A percentile compares a stretch with the other conserved stretches of the same genome.
Conservation (phyloP, 2,113 vertebrate genomes). For the Anas platyrhynchos region DNA sequence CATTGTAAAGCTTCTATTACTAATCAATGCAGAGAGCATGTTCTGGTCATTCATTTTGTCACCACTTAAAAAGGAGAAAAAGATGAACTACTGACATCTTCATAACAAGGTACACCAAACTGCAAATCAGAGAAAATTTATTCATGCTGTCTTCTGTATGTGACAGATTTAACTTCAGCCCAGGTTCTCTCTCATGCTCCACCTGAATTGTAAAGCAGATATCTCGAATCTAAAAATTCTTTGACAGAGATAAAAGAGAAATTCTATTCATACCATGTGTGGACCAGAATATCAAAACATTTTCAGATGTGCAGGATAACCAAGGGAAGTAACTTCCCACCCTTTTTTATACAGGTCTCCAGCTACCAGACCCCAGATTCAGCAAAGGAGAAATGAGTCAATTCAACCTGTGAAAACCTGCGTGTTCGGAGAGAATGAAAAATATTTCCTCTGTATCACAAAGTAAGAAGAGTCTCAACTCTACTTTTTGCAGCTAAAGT, state of each 20-base stretch:
- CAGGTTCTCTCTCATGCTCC: not conserved
- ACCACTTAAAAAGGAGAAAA: not conserved
- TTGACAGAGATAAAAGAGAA: not conserved
- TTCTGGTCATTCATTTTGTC: not conserved
- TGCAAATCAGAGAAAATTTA: not conserved
- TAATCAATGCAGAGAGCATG: not conserved
- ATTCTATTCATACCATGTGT: not conserved
- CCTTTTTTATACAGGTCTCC: not conserved
- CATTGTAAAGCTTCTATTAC: not conserved
- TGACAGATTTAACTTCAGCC: not conserved
- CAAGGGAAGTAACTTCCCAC: not conserved
- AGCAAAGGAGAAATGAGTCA: not conserved
- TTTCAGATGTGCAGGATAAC: not conserved
- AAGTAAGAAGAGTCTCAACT: not conserved
- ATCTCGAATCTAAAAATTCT: not conserved
- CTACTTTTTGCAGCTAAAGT: not conserved
- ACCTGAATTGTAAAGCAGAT: not conserved
- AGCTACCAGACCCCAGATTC: not conserved
- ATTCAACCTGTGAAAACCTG: not conserved
- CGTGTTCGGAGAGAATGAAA: not conserved
- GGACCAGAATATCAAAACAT: not conserved
- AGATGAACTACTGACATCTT: not conserved
- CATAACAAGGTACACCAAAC: not conserved
- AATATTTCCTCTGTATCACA: not conserved
- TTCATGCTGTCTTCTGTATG: not conserved